A percentile compares a stretch with the other conserved stretches of the same genome.
phyloP scores from a whole-genome alignment of 1,140 invertebrate species.

The Drosophila ficusphila region DNA sequence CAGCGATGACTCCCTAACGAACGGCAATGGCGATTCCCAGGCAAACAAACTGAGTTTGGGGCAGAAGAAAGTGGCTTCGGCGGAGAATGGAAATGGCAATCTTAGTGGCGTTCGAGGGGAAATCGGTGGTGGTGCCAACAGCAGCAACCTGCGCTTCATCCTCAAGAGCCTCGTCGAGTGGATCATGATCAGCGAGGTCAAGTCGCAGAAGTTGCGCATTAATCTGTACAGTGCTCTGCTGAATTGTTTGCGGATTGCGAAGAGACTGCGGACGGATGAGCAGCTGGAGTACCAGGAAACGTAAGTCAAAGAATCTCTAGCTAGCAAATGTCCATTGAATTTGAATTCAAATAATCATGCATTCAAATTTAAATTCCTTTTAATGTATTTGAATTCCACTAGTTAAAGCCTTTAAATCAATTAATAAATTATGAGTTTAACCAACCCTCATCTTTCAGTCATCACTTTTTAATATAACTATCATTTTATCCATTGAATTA shows the following conservation, averaged over 20 bases:
- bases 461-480: no score
- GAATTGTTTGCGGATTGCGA: constrained; percentile 91
- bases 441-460: no score
- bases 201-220: constrained; percentile 92
- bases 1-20: constrained; percentile 2
- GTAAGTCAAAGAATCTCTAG: constrained; percentile 29
- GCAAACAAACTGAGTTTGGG: neutral
- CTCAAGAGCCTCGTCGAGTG: constrained; percentile 89
- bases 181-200: constrained; percentile 88
- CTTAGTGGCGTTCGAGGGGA: neutral
- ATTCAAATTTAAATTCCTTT: no score
- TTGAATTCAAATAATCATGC: no score
- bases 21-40: constrained; percentile 49
- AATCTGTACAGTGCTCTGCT: constrained; percentile 92
- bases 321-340: no score
- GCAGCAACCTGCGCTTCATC: constrained; percentile 89
- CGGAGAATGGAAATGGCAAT: no score
- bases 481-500: no score
- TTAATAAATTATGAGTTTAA: no score
- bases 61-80: neutral
- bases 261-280: constrained; percentile 73
- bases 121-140: constrained; percentile 83
- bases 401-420: no score
- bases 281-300: constrained; percentile 54
- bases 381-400: no score